A percentile compares a stretch with the other conserved stretches of the same genome.
Conservation (phyloP, 2,113 vertebrate species). For the Leucosticte australis region DNA sequence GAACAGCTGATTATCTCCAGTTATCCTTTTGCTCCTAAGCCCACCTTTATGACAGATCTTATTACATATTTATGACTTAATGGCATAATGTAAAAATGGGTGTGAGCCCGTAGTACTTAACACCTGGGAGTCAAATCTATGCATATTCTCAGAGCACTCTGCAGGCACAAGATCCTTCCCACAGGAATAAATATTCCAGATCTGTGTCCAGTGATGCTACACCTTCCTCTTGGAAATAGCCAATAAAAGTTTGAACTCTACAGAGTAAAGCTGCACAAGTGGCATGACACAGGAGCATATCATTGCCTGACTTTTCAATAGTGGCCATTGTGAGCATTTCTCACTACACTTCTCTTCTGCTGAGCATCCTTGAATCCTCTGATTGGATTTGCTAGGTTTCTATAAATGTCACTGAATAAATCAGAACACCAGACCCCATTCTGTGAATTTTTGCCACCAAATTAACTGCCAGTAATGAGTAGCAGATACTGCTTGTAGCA, state of each 20-base stretch:
- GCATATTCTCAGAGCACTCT: not conserved
- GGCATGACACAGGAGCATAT: not conserved
- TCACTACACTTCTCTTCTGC: not conserved
- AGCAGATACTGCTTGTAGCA: not conserved
- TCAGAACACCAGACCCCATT: not conserved
- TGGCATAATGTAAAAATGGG: not conserved
- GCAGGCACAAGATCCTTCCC: not conserved
- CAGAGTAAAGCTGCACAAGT: not conserved
- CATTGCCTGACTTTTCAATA: not conserved
- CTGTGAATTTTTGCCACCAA: constrained; percentile 1
- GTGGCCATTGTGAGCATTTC: not conserved
- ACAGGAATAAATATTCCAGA: not conserved
- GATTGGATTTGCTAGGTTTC: not conserved
- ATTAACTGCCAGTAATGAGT: constrained; percentile 10
- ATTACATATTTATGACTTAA: not conserved
- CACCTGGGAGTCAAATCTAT: not conserved
- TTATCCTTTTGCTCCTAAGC: not conserved
- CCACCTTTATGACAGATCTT: not conserved
- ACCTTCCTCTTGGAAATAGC: not conserved
- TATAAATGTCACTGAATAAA: not conserved
- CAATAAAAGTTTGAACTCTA: not conserved
- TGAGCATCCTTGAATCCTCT: not conserved
- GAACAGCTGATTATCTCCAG: not conserved
- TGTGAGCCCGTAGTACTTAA: not conserved
- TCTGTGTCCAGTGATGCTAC: not conserved